Percentiles rank a stretch among this genome's conserved stretches.
phyloP scores from a whole-genome alignment of 2,797 vertebrate species.

The Cichlasoma orientale region DNA sequence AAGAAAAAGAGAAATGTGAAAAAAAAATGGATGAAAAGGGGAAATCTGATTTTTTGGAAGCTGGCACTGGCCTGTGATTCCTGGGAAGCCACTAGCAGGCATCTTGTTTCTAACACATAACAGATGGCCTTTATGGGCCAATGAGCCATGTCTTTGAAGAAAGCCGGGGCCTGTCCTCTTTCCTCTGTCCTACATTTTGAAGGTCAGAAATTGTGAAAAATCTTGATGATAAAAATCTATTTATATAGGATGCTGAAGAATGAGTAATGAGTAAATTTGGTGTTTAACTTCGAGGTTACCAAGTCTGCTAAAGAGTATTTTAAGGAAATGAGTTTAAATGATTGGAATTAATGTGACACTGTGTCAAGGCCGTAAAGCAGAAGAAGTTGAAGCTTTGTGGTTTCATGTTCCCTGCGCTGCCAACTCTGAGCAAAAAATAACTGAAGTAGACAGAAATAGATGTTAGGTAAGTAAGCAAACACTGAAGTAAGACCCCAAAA shows the following conservation, averaged over 20 bases:
- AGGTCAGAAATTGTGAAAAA: background rate
- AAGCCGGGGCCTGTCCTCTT: constrained; percentile 38
- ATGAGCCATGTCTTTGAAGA: constrained; percentile 42
- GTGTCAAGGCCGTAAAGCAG: background rate
- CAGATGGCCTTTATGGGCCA: constrained; percentile 72
- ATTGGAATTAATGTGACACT: background rate
- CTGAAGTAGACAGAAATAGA: background rate
- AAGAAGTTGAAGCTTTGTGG: background rate
- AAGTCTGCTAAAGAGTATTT: background rate
- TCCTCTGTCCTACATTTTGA: background rate
- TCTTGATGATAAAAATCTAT: background rate
- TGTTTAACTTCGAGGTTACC: background rate
- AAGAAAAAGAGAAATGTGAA: background rate
- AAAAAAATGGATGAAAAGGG: constrained; percentile 4
- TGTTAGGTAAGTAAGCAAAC: background rate
- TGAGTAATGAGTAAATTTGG: background rate
- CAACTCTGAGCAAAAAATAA: background rate
- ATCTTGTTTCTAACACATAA: constrained; percentile 76
- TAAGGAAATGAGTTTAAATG: background rate
- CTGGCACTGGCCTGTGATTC: constrained; percentile 65
- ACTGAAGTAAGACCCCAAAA: background rate
- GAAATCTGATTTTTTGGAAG: constrained; percentile 51
- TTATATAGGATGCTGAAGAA: background rate
- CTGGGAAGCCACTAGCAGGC: constrained; percentile 67
- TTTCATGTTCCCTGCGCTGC: background rate